Evolutionary conservation across 2,888 invertebrate genomes (phyloP), one percentile per base, ranked within the genome.

Genomic region (Hyalella azteca): DNA sequence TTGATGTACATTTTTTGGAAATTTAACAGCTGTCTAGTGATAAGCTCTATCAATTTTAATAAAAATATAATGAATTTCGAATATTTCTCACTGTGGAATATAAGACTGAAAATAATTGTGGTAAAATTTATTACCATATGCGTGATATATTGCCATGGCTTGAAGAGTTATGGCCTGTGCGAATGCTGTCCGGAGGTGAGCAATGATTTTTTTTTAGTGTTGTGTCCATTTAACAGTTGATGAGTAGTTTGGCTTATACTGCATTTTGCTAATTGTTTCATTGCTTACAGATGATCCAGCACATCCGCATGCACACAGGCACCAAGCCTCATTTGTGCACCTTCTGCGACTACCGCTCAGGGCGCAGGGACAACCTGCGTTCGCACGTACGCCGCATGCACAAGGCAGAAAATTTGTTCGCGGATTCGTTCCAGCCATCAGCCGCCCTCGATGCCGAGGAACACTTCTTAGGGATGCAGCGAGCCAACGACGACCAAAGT

Each of bases 301-400:
- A 83, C 41, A 77, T 81, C 11, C 48, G 83, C n/a, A 83, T 83
- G 83, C 83, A 83, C 54, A 83, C 81, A 5, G 83, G 83, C 0
- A 80, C 80, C 59, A 83, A 83, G 41, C 83, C 83, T 3, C 83
- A 83, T 85, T 87, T 90, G 15, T 91, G 90, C 86, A 90, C 90
- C 13, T 90, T 89, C 85, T 91, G 91, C 86, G 88, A 89, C n/a
- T 91, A 90, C 85, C 88, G 90, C 77, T 90, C 90, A 50, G 90
- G 90, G 0, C 88, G 90, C 73, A 88, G 90, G 78, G 90, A 90
- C 87, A 90, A 91, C 87, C 87, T 91, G 66, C 88, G 90, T 45
- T 90, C 90, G 73, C 90, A 91, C 86, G 90, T 90, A 11, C 88
- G 90, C 39, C 87, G 90, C 50, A 90, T 91, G 80, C 90, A 91